Evolutionary conservation across 2,888 invertebrate genomes (phyloP).

Genomic region (Teleiodes luculella): DNA sequence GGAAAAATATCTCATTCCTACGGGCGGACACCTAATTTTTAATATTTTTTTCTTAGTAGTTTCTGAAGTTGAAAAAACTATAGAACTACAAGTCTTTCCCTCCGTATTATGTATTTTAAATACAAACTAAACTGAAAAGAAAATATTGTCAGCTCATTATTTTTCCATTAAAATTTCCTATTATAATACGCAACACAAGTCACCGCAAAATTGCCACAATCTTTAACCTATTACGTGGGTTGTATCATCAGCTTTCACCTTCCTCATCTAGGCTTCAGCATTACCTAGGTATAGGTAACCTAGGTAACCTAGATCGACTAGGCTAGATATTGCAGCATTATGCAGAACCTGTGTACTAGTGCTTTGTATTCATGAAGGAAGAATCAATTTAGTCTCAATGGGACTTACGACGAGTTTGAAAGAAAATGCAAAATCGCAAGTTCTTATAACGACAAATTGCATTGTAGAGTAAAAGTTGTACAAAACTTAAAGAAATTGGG

Average conservation of each 20-base stretch:
- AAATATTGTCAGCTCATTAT: background rate
- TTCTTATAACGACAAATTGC: background rate
- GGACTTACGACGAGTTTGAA: background rate
- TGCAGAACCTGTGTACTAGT: background rate
- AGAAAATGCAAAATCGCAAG: background rate
- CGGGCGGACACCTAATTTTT: no score
- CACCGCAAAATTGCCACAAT: constrained; percentile 23
- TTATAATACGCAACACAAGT: background rate
- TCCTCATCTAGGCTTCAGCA: constrained; percentile 33
- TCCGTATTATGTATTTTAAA: no score
- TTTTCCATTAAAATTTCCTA: background rate
- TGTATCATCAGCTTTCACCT: constrained; percentile 66
- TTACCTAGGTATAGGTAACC: background rate
- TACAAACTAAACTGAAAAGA: no score
- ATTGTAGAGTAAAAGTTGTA: background rate
- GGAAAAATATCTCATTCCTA: no score
- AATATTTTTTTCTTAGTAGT: no score
- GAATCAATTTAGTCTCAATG: background rate
- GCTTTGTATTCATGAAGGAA: constrained; percentile 4
- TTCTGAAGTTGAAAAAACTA: no score
- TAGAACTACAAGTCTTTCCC: no score
- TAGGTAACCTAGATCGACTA: background rate
- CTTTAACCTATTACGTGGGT: constrained; percentile 60
- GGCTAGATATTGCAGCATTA: constrained; percentile 2
- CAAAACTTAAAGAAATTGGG: no score